Evolutionary conservation across 2,113 vertebrate species (phyloP).

Genomic region (Neoarius graeffei): DNA sequence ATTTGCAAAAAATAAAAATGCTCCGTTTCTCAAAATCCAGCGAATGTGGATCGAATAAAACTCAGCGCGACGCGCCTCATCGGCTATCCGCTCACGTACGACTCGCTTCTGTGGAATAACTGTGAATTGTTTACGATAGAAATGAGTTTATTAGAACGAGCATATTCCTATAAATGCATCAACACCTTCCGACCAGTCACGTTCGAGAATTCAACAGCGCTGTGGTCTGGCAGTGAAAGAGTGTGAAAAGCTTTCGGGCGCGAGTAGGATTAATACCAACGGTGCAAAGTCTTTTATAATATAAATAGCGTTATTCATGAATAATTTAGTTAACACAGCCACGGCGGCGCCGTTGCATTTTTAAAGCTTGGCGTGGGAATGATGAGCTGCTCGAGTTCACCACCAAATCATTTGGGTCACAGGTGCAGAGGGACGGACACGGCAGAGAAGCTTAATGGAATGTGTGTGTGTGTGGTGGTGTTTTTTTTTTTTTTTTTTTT

Average conservation of each 20-base stretch:
- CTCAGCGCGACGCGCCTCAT: too few species aligned
- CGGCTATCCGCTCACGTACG: too few species aligned
- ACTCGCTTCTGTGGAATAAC: too few species aligned
- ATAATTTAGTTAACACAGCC: slow-evolving; percentile 9
- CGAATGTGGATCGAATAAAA: too few species aligned
- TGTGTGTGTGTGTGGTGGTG: neutral
- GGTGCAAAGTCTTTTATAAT: slow-evolving; percentile 1
- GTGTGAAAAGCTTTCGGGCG: neutral
- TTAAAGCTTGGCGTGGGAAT: slow-evolving; percentile 6
- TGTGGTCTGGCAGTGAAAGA: neutral
- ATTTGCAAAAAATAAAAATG: too few species aligned
- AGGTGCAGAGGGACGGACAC: neutral
- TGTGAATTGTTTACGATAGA: too few species aligned
- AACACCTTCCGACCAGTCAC: neutral
- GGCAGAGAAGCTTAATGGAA: slow-evolving; percentile 23
- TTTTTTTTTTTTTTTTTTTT: neutral
- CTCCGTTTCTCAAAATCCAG: too few species aligned
- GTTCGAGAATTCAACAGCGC: too few species aligned
- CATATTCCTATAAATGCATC: neutral
- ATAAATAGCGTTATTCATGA: slow-evolving; percentile 14
- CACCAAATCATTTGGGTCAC: neutral
- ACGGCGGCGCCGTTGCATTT: neutral
- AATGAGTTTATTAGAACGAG: neutral
- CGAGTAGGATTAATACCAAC: neutral
- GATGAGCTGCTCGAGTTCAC: too few species aligned